A percentile compares a stretch with the other conserved stretches of the same genome.
These are phyloP conservation scores for Mystacornis crossleyi DNA, from an alignment of 2,113 vertebrate species.

Conservation along the genomic window DNA sequence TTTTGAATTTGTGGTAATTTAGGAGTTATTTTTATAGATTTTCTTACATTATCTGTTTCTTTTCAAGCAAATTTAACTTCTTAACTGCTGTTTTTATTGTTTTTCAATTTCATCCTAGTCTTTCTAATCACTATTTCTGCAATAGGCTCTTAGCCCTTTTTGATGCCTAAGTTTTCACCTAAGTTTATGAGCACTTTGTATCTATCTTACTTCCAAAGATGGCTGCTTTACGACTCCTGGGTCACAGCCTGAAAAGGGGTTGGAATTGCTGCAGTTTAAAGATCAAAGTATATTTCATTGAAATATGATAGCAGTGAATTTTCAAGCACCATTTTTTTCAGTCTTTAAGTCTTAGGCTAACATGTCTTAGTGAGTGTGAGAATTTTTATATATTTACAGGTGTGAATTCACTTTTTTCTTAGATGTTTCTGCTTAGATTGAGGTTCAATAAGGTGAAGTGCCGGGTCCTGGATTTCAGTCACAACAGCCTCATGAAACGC, in stretches of 20 bases:
- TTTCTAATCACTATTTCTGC: background rate
- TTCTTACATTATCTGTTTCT: background rate
- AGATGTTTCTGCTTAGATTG: background rate
- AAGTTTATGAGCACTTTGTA: background rate
- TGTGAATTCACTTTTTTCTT: background rate
- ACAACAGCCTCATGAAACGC: fast-evolving
- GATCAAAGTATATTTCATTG: background rate
- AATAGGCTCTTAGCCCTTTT: background rate
- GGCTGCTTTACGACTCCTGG: background rate
- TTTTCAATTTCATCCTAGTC: background rate
- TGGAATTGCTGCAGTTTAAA: background rate
- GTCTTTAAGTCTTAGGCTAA: background rate
- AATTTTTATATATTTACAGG: background rate
- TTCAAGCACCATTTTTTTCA: background rate
- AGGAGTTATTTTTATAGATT: background rate
- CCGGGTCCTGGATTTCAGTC: background rate
- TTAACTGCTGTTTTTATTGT: background rate
- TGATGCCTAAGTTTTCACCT: background rate
- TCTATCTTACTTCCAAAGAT: background rate
- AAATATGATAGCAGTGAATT: background rate
- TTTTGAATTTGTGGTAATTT: background rate
- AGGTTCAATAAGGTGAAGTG: background rate
- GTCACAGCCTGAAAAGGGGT: background rate
- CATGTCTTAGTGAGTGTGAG: background rate
- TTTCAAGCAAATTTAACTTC: background rate